Percentiles rank a stretch among this genome's conserved stretches.
These are phyloP conservation scores for Sebastes minor DNA, from an alignment of 2,797 vertebrate species.

Conservation along the genomic window DNA sequence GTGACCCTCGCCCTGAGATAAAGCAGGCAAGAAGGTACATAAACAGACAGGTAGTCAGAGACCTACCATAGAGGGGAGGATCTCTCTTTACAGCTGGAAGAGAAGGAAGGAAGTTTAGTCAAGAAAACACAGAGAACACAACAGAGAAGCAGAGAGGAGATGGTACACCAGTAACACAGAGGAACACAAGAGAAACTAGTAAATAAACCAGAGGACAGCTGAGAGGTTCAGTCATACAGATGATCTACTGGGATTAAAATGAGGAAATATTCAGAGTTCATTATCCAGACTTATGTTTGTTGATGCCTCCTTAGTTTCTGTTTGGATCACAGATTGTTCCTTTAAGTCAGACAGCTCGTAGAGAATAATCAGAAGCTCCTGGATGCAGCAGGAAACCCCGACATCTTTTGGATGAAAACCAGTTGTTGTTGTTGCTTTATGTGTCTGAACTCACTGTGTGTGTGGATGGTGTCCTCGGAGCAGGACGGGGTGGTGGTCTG, in stretches of 20 bases:
- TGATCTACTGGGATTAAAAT: neutral
- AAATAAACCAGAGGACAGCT: neutral
- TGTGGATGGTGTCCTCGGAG: slow-evolving; percentile 88
- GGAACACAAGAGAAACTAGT: neutral
- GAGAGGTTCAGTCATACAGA: slow-evolving; percentile 1
- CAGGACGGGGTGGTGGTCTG: slow-evolving; percentile 89
- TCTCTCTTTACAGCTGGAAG: slow-evolving; percentile 87
- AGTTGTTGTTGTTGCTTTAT: neutral
- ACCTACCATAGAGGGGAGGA: slow-evolving; percentile 86
- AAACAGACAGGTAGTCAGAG: slow-evolving; percentile 47
- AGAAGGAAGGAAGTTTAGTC: slow-evolving; percentile 77
- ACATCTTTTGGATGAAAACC: neutral
- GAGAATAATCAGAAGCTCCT: too few relatives aligned
- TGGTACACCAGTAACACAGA: neutral
- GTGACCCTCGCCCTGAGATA: neutral
- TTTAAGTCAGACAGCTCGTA: neutral
- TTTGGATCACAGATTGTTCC: neutral
- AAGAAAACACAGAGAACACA: slow-evolving; percentile 27
- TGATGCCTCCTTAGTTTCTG: neutral
- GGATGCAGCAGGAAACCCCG: neutral
- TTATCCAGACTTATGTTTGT: neutral
- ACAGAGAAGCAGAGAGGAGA: slow-evolving; percentile 10
- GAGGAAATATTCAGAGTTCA: too few relatives aligned
- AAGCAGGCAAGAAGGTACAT: neutral
- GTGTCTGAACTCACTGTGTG: slow-evolving; percentile 75